Base-by-base conservation (phyloP, 2,113 vertebrate species). In the Isurus oxyrinchus region DNA sequence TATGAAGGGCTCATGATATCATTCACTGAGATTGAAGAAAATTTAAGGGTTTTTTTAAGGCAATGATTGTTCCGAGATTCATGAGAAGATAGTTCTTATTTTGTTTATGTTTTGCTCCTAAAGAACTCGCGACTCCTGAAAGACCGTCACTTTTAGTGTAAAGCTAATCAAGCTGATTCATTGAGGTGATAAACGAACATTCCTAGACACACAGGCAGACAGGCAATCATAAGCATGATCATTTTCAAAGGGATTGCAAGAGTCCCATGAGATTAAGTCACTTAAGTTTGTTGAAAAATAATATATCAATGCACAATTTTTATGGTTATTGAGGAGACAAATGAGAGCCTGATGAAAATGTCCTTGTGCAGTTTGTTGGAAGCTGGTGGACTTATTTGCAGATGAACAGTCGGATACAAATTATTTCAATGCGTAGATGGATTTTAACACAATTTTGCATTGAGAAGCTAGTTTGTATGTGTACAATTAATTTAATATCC, bases 211-310 rank as follows among this genome's bases (percentile, higher is more conserved):
- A 31, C 94, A 27, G 14, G 44, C 44, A 69, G 44, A 72, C 25
- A 53, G 49, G 44, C 81, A 84, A 49, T 44, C 19, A 49, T 84
- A 44, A 84, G 16, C 81, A 84, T 44, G 19, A n/a, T 94, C 59
- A 19, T 94, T 95, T 94, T 95, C 49, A 95, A 95, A 55, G 44
- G 67, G 44, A 95, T 55, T 44, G 8, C 94, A 27, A 55, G 49
- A 95, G 27, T 55, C 94, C 23, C 66, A 72, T 35, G 94, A 49
- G 67, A 53, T 95, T 23, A 35, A 53, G 44, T 69, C 55, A 95
- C 66, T 95, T 95, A 44, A 59, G 13, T 67, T 72, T 31, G 67
- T 27, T 95, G 94, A 72, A 95, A 95, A 95, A 95, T 55, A 95
- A 95, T 76, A 95, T 66, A 94, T 63, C 59, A 23, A 94, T 40